A percentile compares a stretch with the other conserved stretches of the same genome.
These are phyloP conservation scores for Camponotus pennsylvanicus DNA, from an alignment of 1,140 invertebrate genomes.

Conservation along the genomic window DNA sequence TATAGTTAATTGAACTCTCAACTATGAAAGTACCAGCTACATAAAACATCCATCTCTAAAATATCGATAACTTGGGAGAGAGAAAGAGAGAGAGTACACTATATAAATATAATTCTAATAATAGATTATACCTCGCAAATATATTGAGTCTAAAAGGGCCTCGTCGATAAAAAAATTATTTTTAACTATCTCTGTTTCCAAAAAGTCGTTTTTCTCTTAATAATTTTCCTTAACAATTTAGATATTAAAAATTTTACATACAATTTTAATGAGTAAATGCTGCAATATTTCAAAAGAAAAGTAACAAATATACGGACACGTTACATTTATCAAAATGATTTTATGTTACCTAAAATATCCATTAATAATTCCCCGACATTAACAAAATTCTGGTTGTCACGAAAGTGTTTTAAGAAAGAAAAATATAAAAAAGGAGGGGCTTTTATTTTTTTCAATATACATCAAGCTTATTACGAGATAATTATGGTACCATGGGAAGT, in stretches of 20 bases:
- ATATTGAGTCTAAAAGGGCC: neutral
- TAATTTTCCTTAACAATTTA: neutral
- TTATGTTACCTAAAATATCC: too few relatives aligned
- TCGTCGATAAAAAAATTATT: conserved; percentile 18
- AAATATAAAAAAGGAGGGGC: neutral
- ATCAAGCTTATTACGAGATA: conserved; percentile 7
- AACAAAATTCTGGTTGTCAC: neutral
- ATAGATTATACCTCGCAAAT: conserved; percentile 3
- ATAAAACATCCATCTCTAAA: neutral
- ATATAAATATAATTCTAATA: neutral
- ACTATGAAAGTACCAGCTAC: neutral
- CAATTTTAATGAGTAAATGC: too few relatives aligned
- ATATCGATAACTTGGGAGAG: neutral
- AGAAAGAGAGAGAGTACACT: too few relatives aligned
- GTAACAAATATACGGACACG: too few relatives aligned
- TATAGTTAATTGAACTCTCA: neutral
- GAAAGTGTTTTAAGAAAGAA: neutral
- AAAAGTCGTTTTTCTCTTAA: neutral
- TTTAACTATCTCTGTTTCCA: conserved; percentile 2
- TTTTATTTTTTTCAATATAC: neutral
- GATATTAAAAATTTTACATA: neutral
- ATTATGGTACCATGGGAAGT: neutral
- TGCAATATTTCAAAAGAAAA: too few relatives aligned
- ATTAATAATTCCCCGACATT: neutral
- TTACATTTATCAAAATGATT: too few relatives aligned